A percentile compares a stretch with the other conserved stretches of the same genome.
Conservation (phyloP, 1,140 invertebrate genomes). For the Brachionus calyciflorus region DNA sequence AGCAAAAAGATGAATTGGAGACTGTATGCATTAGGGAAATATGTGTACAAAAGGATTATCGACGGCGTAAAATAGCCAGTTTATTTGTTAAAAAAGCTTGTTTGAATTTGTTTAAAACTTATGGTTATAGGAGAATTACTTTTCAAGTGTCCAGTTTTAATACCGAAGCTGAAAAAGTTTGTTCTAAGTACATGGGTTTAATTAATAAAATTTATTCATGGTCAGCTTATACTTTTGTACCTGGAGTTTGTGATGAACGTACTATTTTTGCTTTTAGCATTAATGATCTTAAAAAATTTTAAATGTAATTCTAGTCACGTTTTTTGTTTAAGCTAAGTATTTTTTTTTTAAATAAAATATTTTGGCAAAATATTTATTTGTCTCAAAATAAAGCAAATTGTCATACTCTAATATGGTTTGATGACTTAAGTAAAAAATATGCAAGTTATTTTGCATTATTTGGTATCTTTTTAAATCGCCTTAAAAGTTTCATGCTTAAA, state of each 20-base stretch:
- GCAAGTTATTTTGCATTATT: background rate
- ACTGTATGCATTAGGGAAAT: constrained; percentile 41
- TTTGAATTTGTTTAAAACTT: background rate
- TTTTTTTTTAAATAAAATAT: background rate
- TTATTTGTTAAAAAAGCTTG: background rate
- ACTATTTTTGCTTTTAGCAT: constrained; percentile 27
- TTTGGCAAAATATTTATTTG: no score
- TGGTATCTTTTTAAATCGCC: no score
- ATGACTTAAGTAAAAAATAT: background rate
- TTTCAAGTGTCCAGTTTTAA: constrained; percentile 40
- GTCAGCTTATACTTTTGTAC: background rate
- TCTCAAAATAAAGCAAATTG: no score
- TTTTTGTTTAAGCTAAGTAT: background rate
- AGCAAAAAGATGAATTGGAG: constrained; percentile 42
- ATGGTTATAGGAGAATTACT: constrained; percentile 19
- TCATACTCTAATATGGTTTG: no score
- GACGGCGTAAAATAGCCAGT: constrained; percentile 1
- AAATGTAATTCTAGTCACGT: background rate
- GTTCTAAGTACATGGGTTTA: background rate
- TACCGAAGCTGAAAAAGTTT: background rate
- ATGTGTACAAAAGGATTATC: constrained; percentile 15
- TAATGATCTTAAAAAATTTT: constrained; percentile 20
- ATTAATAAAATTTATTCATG: constrained; percentile 20
- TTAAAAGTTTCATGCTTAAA: no score
- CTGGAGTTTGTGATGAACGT: constrained; percentile 4